Evolutionary conservation across 2,888 invertebrate genomes (phyloP).

Genomic region (Nysson spinosus): DNA sequence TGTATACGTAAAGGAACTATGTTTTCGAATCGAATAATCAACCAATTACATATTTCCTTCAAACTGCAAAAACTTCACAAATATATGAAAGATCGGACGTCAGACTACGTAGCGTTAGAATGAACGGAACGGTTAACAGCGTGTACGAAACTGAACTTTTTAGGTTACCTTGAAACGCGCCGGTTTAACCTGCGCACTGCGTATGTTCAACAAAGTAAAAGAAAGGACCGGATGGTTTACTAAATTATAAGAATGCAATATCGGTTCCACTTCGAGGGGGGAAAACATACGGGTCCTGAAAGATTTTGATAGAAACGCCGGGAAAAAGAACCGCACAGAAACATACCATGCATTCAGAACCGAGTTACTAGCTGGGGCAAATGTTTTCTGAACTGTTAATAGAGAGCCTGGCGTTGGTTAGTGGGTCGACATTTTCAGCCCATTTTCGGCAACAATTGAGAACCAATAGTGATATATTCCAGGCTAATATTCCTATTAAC

Average conservation of each 20-base stretch:
- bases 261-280: slow-evolving; percentile 10
- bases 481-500: slow-evolving; percentile 19
- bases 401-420: slow-evolving; percentile 64
- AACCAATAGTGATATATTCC: slow-evolving; percentile 52
- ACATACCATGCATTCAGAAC: slow-evolving; percentile 64
- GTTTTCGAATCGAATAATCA: not conserved
- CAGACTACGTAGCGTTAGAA: not conserved
- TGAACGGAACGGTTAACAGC: slow-evolving; percentile 35
- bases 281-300: slow-evolving; percentile 25
- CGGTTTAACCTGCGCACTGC: slow-evolving; percentile 69
- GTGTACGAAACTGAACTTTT: slow-evolving; percentile 61
- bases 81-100: not conserved
- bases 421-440: slow-evolving; percentile 69
- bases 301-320: slow-evolving; percentile 35
- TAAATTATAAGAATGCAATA: slow-evolving; percentile 28
- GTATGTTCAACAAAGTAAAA: slow-evolving; percentile 33
- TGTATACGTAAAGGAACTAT: no score
- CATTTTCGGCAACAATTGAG: slow-evolving; percentile 65
- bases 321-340: slow-evolving; percentile 49
- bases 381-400: slow-evolving; percentile 73
- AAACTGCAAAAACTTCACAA: not conserved
- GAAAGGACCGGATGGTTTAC: slow-evolving; percentile 25
- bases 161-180: slow-evolving; percentile 76
- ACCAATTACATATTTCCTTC: not conserved
- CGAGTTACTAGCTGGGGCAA: slow-evolving; percentile 73